Evolutionary conservation across 1,140 invertebrate species (phyloP).

Genomic region (Stegodyphus mimosarum): DNA sequence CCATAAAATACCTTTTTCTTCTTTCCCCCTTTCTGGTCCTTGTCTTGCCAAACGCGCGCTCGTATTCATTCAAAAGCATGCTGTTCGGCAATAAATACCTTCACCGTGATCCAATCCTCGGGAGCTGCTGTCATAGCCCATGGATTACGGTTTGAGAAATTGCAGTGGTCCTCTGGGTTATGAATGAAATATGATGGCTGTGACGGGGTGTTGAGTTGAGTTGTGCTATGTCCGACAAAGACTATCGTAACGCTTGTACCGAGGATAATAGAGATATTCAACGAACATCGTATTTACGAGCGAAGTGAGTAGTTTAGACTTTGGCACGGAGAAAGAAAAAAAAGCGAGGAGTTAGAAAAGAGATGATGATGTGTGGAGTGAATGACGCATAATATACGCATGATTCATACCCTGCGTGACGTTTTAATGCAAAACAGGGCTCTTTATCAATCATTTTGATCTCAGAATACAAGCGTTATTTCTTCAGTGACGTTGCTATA

Average conservation of each 20-base stretch:
- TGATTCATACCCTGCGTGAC: slow-evolving; percentile 13
- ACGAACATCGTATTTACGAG: slow-evolving; percentile 37
- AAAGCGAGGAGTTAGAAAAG: not conserved
- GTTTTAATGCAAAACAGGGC: slow-evolving; percentile 15
- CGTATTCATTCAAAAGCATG: slow-evolving; percentile 17
- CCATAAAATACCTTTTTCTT: slow-evolving; percentile 11
- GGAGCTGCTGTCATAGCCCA: slow-evolving; percentile 10
- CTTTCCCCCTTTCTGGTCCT: not conserved
- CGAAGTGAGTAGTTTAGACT: not conserved
- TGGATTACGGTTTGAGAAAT: slow-evolving; percentile 33
- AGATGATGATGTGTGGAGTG: slow-evolving; percentile 14
- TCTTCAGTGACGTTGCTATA: no score
- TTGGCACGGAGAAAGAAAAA: not conserved
- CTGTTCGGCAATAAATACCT: slow-evolving; percentile 29
- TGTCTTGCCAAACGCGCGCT: not conserved
- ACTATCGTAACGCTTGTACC: not conserved
- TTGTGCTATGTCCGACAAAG: not conserved
- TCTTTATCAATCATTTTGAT: slow-evolving; percentile 30
- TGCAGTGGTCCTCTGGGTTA: slow-evolving; percentile 11
- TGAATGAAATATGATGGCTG: slow-evolving; percentile 52
- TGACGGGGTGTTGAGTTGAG: slow-evolving; percentile 42
- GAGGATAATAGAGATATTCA: slow-evolving; percentile 52
- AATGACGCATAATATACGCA: not conserved
- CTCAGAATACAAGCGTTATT: not conserved
- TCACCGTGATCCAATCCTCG: slow-evolving; percentile 32